A percentile compares a stretch with the other conserved stretches of the same genome.
phyloP scores from a whole-genome alignment of 2,113 vertebrate genomes.

The Lipophrys pholis region DNA sequence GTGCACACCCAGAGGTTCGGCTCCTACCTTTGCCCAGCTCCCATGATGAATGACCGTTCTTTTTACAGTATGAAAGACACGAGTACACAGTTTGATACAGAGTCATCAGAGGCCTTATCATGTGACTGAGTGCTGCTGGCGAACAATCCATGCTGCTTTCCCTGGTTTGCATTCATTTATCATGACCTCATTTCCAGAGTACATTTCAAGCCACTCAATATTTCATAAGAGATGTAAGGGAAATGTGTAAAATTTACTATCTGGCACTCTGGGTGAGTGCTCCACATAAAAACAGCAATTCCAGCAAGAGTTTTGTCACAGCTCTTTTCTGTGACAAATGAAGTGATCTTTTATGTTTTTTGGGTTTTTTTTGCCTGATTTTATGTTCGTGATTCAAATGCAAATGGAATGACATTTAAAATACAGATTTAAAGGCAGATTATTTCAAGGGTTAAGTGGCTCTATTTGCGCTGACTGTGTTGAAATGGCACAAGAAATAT shows the following conservation, averaged over 20 bases:
- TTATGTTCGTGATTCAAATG: neutral
- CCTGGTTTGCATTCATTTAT: slow-evolving; percentile 53
- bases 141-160: slow-evolving; percentile 32
- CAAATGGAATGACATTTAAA: no score
- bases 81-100: neutral
- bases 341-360: slow-evolving; percentile 2
- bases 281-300: slow-evolving; percentile 19
- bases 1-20: neutral
- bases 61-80: slow-evolving; percentile 11
- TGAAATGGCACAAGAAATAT: no score
- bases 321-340: slow-evolving; percentile 27
- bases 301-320: slow-evolving; percentile 26
- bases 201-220: slow-evolving; percentile 66
- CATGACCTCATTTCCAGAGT: slow-evolving; percentile 62
- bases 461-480: no score
- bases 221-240: slow-evolving; percentile 60
- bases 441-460: no score
- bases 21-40: neutral
- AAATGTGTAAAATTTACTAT: slow-evolving; percentile 60
- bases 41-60: neutral
- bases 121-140: slow-evolving; percentile 20
- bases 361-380: slow-evolving; percentile 18
- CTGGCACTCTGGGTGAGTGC: slow-evolving; percentile 11
- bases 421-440: no score
- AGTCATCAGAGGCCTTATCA: slow-evolving; percentile 32